These are phyloP conservation scores for Australoheros facetus DNA, from an alignment of 2,797 vertebrate genomes.

Conservation along the genomic window DNA sequence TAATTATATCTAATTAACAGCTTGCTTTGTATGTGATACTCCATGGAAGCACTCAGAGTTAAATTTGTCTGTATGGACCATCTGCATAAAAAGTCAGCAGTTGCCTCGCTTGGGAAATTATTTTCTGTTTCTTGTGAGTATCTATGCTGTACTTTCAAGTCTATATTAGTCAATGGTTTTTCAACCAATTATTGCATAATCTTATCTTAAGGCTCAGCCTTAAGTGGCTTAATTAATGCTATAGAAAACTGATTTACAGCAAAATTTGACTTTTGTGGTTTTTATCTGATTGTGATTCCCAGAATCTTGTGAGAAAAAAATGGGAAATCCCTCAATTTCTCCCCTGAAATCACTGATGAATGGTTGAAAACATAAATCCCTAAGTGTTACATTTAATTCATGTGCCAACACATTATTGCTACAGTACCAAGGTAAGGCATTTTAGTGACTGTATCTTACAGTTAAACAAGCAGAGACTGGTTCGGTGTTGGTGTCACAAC, in stretches of 20 bases:
- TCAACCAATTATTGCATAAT: not conserved
- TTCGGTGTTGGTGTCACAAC: constrained; percentile 7
- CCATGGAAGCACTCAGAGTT: not conserved
- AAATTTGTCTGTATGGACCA: too few relatives aligned
- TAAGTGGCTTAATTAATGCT: not conserved
- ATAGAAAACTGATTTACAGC: not conserved
- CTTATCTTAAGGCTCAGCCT: not conserved
- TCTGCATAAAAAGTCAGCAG: not conserved
- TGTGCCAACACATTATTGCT: not conserved
- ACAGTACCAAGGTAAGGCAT: not conserved
- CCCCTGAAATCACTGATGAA: not conserved
- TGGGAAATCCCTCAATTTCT: not conserved
- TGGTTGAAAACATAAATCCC: not conserved
- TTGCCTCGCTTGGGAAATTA: not conserved
- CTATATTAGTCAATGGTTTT: not conserved
- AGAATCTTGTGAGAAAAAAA: not conserved
- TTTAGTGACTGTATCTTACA: not conserved
- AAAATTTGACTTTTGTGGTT: not conserved
- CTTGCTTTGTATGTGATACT: not conserved
- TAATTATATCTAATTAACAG: not conserved
- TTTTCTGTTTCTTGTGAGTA: not conserved
- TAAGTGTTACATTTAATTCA: not conserved
- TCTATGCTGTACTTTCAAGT: not conserved
- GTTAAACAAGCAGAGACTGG: not conserved
- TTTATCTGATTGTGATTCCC: not conserved